Evolutionary conservation across 2,888 invertebrate species (phyloP), one percentile per base, ranked within the genome.

Genomic region (Nomada fucata): DNA sequence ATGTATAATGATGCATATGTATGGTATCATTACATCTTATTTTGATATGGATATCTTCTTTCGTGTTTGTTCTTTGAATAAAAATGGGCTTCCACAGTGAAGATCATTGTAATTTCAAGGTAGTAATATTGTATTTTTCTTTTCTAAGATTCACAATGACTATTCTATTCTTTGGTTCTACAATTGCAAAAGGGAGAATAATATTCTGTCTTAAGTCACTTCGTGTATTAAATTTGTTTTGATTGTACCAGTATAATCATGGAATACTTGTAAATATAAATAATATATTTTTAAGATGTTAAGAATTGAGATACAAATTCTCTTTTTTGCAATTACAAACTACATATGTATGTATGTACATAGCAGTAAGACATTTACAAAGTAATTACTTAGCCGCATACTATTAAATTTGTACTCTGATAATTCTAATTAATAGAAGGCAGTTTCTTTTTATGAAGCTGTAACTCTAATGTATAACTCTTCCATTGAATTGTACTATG

Each of bases 81-180:
- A 64, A 82, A 60, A 64, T 71, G 86, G 89, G 88, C 88, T 88
- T 88, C 89, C 89, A 82, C 65, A 79, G 79, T 71, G 76, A 78
- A 76, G 67, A 75, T 74, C 60, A 83, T 55, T 81, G 74, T 75
- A 72, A 78, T 67, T 86, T 23, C 64, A 76, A 70, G 72, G 63
- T 29, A 57, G 23, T 63, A 60, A 77, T 53, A 52, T 47, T 57
- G 75, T 50, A 60, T 71, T 64, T 60, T 11, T 47, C 55, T 44
- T 67, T 42, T 57, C 18, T n/a, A 50, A 55, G 74, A 29, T 55
- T 29, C 26, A 63, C 60, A 42, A 57, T 64, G 13, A 57, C 20
- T 57, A 15, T 63, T 59, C 11, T 67, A 18, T 77, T 68, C 61
- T 59, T 50, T 53, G 26, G n/a, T 59, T 67, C 50, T 73, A 26